These are phyloP conservation scores for Zelleria hepariella DNA, from an alignment of 2,888 invertebrate genomes.

Conservation along the genomic window DNA sequence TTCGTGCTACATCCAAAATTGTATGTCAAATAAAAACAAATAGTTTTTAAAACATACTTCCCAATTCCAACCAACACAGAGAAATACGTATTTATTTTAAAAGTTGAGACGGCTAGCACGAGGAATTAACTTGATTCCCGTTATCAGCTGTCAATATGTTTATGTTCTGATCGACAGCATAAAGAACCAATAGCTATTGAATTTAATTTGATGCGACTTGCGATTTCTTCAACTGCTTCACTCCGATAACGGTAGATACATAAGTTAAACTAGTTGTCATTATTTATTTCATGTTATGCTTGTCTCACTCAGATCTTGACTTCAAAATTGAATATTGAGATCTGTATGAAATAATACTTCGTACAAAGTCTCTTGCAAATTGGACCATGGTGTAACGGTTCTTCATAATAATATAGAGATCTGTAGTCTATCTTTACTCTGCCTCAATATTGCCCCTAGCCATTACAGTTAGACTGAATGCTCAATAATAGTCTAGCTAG, in stretches of 20 bases:
- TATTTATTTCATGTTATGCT: too few species aligned
- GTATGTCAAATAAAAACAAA: too few species aligned
- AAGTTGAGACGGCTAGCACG: slow-evolving; percentile 26
- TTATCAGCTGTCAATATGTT: slow-evolving; percentile 54
- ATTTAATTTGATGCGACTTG: slow-evolving; percentile 10
- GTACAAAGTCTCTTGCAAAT: not conserved
- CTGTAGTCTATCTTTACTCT: not conserved
- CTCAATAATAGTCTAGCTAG: not conserved
- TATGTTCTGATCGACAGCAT: slow-evolving; percentile 49
- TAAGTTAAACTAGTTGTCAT: too few species aligned
- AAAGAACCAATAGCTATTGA: too few species aligned
- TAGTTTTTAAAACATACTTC: too few species aligned
- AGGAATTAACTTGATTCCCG: slow-evolving; percentile 46
- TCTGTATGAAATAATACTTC: too few species aligned
- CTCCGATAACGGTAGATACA: not conserved
- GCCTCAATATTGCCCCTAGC: not conserved
- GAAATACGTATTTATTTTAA: not conserved
- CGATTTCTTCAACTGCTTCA: not conserved
- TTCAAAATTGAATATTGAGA: too few species aligned
- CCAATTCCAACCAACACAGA: not conserved
- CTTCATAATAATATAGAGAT: too few species aligned
- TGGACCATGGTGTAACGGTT: not conserved
- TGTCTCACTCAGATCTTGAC: too few species aligned
- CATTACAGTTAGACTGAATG: not conserved
- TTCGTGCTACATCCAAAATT: too few species aligned